phyloP scores from a whole-genome alignment of 2,888 invertebrate species.

The Ornithoptera priamus region DNA sequence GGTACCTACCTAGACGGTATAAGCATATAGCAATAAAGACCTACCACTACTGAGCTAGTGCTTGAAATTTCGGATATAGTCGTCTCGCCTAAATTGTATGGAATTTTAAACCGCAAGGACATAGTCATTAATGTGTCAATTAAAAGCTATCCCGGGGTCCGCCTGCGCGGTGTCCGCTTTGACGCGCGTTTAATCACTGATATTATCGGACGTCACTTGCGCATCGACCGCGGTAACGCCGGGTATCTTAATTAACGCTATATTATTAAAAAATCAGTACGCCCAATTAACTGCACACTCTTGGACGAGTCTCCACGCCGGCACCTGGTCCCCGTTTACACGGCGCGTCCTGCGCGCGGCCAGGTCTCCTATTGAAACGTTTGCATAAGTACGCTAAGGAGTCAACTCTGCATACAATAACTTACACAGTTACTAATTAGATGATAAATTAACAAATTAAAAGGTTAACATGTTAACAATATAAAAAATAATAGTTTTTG shows the following conservation, averaged over 20 bases:
- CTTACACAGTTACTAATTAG: no score
- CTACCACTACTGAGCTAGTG: no score
- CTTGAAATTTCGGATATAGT: no score
- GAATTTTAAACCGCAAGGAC: constrained; percentile 2
- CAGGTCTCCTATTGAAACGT: no score
- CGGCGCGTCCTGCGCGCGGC: constrained; percentile 28
- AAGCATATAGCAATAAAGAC: no score
- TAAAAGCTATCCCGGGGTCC: constrained; percentile 29
- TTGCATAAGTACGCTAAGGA: no score
- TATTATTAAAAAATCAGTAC: constrained; percentile 65
- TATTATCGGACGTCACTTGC: constrained; percentile 59
- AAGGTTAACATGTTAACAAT: no score
- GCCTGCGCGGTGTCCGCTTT: constrained; percentile 37
- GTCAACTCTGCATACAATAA: no score
- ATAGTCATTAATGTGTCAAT: constrained; percentile 27
- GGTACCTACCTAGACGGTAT: no score
- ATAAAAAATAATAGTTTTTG: no score
- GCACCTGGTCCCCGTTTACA: constrained; percentile 34
- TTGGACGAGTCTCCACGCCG: constrained; percentile 53
- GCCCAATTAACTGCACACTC: constrained; percentile 66
- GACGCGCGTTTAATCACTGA: constrained; percentile 67
- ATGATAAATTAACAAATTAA: no score
- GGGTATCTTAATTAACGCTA: constrained; percentile 74
- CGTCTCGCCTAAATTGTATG: no score
- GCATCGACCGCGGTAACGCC: constrained; percentile 65